Percentiles rank a stretch among this genome's conserved stretches.
Conservation (phyloP, 2,113 vertebrate genomes). For the Balaeniceps rex region DNA sequence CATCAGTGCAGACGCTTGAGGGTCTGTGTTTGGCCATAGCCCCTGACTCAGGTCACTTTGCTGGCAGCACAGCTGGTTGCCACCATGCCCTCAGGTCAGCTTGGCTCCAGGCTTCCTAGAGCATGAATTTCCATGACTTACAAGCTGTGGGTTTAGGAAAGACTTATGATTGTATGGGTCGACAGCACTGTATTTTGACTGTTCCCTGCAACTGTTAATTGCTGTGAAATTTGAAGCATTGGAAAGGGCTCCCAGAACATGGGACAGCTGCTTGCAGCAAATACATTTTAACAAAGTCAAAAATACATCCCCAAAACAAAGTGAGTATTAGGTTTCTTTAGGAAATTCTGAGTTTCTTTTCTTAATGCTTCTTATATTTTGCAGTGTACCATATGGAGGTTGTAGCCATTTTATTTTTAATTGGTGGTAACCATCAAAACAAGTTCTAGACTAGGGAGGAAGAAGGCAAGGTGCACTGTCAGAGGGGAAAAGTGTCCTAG, state of each 20-base stretch:
- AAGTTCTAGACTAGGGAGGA: background rate
- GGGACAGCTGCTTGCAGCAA: background rate
- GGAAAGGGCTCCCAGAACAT: background rate
- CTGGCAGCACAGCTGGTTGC: conserved; percentile 33
- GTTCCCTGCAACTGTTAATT: conserved; percentile 1
- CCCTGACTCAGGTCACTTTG: background rate
- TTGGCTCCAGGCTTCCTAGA: conserved; percentile 10
- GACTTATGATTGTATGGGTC: background rate
- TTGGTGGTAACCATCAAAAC: background rate
- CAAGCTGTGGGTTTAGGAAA: background rate
- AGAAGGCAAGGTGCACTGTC: background rate
- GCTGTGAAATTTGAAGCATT: conserved; percentile 3
- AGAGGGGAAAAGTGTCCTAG: background rate
- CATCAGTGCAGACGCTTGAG: background rate
- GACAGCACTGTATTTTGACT: background rate
- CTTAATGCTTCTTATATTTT: background rate
- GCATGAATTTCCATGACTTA: conserved; percentile 6
- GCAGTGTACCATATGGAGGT: background rate
- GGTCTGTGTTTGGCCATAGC: background rate
- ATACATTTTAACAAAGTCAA: background rate
- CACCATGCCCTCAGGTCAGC: conserved; percentile 44
- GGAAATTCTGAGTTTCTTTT: background rate
- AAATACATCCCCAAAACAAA: background rate
- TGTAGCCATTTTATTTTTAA: background rate
- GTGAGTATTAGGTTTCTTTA: background rate